phyloP scores from a whole-genome alignment of 2,888 invertebrate genomes.

The Hoplodrina ambigua region DNA sequence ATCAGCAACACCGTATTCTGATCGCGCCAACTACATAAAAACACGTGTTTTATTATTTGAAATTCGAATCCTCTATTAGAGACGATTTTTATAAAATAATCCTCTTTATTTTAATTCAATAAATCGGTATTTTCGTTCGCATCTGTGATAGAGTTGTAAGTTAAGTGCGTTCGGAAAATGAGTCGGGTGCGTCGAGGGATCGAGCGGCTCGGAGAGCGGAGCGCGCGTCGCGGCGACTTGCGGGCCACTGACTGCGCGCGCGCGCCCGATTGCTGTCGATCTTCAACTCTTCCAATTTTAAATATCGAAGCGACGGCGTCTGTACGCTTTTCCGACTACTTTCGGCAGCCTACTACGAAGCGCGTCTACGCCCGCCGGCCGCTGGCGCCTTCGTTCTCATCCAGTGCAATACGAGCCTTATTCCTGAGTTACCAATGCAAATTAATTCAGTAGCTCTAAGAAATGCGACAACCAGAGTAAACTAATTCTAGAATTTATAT shows the following conservation, averaged over 20 bases:
- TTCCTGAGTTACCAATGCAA: slow-evolving; percentile 19
- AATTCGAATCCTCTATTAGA: slow-evolving; percentile 69
- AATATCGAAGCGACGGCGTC: slow-evolving; percentile 77
- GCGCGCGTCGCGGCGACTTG: slow-evolving; percentile 87
- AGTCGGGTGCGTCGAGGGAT: slow-evolving; percentile 75
- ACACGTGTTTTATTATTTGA: slow-evolving; percentile 83
- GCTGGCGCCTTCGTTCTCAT: slow-evolving; percentile 32
- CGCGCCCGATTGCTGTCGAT: slow-evolving; percentile 76
- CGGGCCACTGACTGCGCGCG: slow-evolving; percentile 86
- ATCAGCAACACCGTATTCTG: slow-evolving; percentile 79
- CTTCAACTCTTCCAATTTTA: slow-evolving; percentile 85
- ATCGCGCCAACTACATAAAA: slow-evolving; percentile 85
- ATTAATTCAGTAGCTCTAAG: background rate
- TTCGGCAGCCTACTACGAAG: slow-evolving; percentile 56
- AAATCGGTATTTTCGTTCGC: slow-evolving; percentile 71
- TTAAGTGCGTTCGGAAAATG: slow-evolving; percentile 78
- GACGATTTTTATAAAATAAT: slow-evolving; percentile 66
- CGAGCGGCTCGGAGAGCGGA: slow-evolving; percentile 79
- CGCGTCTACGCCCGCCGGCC: slow-evolving; percentile 21
- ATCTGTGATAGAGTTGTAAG: slow-evolving; percentile 54
- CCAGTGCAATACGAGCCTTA: slow-evolving; percentile 56
- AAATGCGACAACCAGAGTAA: background rate
- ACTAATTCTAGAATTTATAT: background rate
- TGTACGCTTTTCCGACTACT: slow-evolving; percentile 78
- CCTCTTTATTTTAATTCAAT: slow-evolving; percentile 71